Conservation (phyloP, 1,140 invertebrate species). For the Popillia japonica region DNA sequence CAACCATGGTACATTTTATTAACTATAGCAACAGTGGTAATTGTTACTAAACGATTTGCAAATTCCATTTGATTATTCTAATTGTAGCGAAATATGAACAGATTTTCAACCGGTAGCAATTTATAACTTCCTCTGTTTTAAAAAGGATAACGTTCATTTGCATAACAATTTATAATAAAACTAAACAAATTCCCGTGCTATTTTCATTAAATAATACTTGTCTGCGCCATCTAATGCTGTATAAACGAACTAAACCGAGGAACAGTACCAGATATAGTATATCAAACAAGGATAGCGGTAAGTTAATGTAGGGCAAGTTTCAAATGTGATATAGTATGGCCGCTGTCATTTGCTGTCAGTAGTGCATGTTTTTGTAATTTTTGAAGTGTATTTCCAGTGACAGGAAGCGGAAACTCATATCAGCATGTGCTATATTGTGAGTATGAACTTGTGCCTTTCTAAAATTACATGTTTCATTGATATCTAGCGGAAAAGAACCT, state of each 20-base stretch:
- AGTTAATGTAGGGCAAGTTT: constrained; percentile 35
- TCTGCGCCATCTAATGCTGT: not conserved
- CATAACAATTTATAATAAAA: constrained; percentile 20
- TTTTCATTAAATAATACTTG: not conserved
- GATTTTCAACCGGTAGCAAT: too few species aligned
- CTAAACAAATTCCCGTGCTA: not conserved
- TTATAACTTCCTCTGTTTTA: constrained; percentile 6
- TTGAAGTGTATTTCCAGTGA: constrained; percentile 30
- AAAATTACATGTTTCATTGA: constrained; percentile 20
- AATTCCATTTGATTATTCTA: too few species aligned
- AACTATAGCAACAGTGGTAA: too few species aligned
- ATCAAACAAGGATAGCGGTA: not conserved
- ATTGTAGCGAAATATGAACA: too few species aligned
- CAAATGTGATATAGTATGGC: constrained; percentile 29
- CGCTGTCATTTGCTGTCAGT: constrained; percentile 33
- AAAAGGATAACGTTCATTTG: constrained; percentile 25
- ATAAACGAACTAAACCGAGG: not conserved
- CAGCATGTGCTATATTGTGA: constrained; percentile 31
- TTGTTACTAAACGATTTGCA: too few species aligned
- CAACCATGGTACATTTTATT: too few species aligned
- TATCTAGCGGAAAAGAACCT: not conserved
- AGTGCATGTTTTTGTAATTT: constrained; percentile 35
- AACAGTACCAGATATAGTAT: not conserved
- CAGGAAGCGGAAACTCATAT: constrained; percentile 26
- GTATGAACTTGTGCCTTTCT: constrained; percentile 13